These are phyloP conservation scores for Tortricodes alternella DNA, from an alignment of 2,888 invertebrate species.

Conservation along the genomic window DNA sequence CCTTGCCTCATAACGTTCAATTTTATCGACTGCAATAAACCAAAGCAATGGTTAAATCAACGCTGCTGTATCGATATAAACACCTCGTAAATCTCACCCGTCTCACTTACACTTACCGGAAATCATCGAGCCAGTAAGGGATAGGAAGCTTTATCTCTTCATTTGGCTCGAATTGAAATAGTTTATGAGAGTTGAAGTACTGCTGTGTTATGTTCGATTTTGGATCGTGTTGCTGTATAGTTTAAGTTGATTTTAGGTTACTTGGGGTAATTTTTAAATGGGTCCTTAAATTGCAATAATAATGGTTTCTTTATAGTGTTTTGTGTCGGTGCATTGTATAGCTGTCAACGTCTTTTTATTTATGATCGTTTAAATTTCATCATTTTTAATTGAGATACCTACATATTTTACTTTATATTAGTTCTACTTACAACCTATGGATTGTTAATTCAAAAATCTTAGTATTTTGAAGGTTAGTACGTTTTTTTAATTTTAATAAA, in stretches of 20 bases:
- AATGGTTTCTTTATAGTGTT: constrained; percentile 79
- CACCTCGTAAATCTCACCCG: constrained; percentile 72
- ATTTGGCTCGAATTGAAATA: constrained; percentile 76
- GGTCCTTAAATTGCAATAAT: constrained; percentile 82
- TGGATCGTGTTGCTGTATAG: constrained; percentile 34
- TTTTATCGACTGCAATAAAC: constrained; percentile 82
- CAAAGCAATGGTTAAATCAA: constrained; percentile 82
- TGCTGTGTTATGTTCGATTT: constrained; percentile 39
- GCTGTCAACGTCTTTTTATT: constrained; percentile 52
- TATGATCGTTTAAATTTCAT: neutral
- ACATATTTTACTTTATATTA: too few species aligned
- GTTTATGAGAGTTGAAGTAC: constrained; percentile 73
- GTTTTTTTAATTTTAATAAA: too few species aligned
- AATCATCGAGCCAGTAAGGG: constrained; percentile 43
- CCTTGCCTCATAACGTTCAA: constrained; percentile 82
- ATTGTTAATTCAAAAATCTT: too few species aligned
- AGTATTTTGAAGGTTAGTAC: too few species aligned
- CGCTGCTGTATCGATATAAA: constrained; percentile 78
- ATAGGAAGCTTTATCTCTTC: constrained; percentile 56
- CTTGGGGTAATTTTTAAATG: constrained; percentile 67
- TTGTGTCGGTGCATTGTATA: constrained; percentile 60
- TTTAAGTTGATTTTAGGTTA: constrained; percentile 41
- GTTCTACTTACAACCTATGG: too few species aligned
- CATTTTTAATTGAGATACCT: neutral
- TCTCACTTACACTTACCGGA: constrained; percentile 49